phyloP scores from a whole-genome alignment of 2,888 invertebrate genomes.

The Venusia cambrica region DNA sequence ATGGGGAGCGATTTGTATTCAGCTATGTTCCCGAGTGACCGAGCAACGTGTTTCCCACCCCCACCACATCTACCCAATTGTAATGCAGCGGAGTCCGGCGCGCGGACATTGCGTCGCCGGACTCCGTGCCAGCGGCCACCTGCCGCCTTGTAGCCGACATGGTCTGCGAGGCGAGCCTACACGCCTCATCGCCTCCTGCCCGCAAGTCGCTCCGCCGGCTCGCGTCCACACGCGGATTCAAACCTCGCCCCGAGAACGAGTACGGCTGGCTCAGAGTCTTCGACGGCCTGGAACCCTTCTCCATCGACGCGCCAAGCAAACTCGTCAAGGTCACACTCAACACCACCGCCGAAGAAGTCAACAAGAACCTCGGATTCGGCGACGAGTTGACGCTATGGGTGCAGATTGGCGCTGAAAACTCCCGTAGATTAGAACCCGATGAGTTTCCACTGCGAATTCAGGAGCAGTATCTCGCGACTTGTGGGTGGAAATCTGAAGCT shows the following conservation, averaged over 20 bases:
- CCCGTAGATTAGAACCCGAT: conserved; percentile 74
- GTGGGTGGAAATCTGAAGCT: conserved; percentile 82
- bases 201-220: conserved; percentile 74
- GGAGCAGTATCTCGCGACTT: conserved; percentile 80
- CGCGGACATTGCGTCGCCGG: conserved; percentile 59
- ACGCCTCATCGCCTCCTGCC: conserved; percentile 73
- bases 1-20: conserved; percentile 56
- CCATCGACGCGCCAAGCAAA: conserved; percentile 74
- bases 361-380: conserved; percentile 70
- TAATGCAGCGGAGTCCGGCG: conserved; percentile 63
- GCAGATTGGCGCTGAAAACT: conserved; percentile 79
- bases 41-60: conserved; percentile 77
- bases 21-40: conserved; percentile 68
- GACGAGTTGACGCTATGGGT: conserved; percentile 75
- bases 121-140: conserved; percentile 60
- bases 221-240: conserved; percentile 75
- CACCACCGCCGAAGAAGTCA: conserved; percentile 78
- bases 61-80: conserved; percentile 73
- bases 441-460: conserved; percentile 83
- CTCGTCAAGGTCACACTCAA: conserved; percentile 80
- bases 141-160: conserved; percentile 61
- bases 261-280: conserved; percentile 84
- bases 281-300: conserved; percentile 77
- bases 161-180: conserved; percentile 73
- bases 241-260: conserved; percentile 49